Percentiles rank a stretch among this genome's conserved stretches.
Evolutionary conservation across 2,888 invertebrate species (phyloP).

Genomic region (Nebria salina): DNA sequence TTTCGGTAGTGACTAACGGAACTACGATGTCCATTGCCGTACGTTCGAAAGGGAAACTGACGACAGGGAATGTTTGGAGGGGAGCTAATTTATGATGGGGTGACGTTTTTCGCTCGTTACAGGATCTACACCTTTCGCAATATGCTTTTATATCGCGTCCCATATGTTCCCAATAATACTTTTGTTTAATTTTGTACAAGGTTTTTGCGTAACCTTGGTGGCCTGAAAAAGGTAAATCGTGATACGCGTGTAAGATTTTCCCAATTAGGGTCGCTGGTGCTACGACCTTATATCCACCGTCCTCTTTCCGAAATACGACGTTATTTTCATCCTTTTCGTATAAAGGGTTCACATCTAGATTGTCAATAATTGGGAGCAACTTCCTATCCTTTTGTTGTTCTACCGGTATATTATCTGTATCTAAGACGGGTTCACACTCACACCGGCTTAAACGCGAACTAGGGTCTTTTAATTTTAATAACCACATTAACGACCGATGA

Average conservation of each 20-base stretch:
- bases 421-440: constrained; percentile 19
- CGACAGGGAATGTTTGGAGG: constrained; percentile 51
- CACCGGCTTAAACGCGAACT: constrained; percentile 51
- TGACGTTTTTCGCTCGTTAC: constrained; percentile 51
- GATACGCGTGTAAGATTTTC: background rate
- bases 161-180: constrained; percentile 51
- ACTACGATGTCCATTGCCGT: constrained; percentile 53
- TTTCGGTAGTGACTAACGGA: constrained; percentile 50
- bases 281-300: background rate
- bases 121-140: constrained; percentile 50
- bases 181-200: constrained; percentile 7
- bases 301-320: background rate
- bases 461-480: constrained; percentile 50
- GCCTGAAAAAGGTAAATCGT: background rate
- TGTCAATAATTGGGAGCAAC: background rate
- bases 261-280: background rate
- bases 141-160: constrained; percentile 49
- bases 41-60: constrained; percentile 50
- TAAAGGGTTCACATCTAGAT: background rate
- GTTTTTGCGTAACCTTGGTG: background rate
- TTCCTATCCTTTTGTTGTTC: background rate
- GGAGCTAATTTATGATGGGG: constrained; percentile 49
- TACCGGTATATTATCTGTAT: background rate
- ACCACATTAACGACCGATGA: constrained; percentile 53
- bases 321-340: background rate